Conservation (phyloP, 30 jellyfish, hydroid and myxozoan genomes). For the Cassiopea andromeda region DNA sequence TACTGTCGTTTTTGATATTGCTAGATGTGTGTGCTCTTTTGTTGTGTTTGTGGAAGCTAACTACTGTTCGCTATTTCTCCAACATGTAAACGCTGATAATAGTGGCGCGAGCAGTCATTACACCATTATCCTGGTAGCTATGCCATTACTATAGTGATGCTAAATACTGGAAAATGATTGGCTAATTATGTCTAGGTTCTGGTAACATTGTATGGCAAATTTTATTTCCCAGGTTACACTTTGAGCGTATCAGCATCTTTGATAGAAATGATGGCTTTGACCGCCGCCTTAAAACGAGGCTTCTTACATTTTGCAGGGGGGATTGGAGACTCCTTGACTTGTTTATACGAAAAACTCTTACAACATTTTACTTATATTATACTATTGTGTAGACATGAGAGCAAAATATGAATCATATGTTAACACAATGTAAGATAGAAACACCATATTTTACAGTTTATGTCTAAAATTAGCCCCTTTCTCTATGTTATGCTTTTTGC, state of each 20-base stretch:
- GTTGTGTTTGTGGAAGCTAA: not conserved
- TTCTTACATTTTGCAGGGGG: not conserved
- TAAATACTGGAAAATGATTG: not conserved
- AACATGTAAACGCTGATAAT: not conserved
- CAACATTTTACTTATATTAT: too few species aligned
- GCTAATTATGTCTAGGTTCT: not conserved
- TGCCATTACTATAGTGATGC: slow-evolving; percentile 28
- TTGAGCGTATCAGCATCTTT: not conserved
- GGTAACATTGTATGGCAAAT: slow-evolving; percentile 39
- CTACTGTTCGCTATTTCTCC: not conserved
- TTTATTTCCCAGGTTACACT: slow-evolving; percentile 56
- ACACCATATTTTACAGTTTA: too few species aligned
- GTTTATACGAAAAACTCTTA: too few species aligned
- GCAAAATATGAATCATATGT: too few species aligned
- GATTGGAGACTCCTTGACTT: not conserved
- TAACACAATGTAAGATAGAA: too few species aligned
- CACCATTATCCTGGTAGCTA: slow-evolving; percentile 50
- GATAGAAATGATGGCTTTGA: not conserved
- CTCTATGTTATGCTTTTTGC: not conserved
- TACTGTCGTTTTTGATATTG: not conserved
- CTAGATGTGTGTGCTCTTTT: not conserved
- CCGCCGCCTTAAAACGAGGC: slow-evolving; percentile 25
- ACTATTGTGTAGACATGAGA: too few species aligned
- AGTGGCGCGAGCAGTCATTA: slow-evolving; percentile 57
- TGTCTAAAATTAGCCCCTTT: too few species aligned